These are phyloP conservation scores for Sinocyclocheilus maitianheensis DNA, from an alignment of 2,113 vertebrate species.

Conservation along the genomic window DNA sequence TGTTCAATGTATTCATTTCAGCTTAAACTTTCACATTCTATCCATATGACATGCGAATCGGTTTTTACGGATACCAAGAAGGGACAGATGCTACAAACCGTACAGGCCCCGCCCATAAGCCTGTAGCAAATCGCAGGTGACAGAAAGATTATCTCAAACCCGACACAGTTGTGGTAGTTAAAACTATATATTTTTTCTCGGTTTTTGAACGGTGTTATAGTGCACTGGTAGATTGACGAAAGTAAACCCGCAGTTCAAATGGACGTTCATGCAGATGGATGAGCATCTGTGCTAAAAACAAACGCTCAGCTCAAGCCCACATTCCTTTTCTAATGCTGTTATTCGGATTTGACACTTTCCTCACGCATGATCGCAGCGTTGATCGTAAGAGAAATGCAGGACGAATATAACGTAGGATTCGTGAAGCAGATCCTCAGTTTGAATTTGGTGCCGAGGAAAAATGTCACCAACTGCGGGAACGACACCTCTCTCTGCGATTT, in stretches of 20 bases:
- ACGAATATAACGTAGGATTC: slow-evolving; percentile 65
- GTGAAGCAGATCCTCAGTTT: slow-evolving; percentile 75
- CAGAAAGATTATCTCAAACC: not conserved
- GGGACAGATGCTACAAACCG: not conserved
- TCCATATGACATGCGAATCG: slow-evolving; percentile 12
- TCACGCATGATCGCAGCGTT: slow-evolving; percentile 29
- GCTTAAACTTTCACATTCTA: not conserved
- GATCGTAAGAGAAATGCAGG: slow-evolving; percentile 66
- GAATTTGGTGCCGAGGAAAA: slow-evolving; percentile 76
- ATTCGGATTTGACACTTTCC: not conserved
- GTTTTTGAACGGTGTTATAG: not conserved
- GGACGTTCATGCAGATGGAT: slow-evolving; percentile 27
- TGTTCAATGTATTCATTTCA: too few relatives aligned
- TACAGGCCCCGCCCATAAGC: slow-evolving; percentile 22
- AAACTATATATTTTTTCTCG: not conserved
- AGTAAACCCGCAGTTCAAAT: not conserved
- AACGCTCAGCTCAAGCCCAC: not conserved
- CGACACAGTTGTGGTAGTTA: not conserved
- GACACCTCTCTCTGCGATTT: slow-evolving; percentile 75
- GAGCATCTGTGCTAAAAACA: slow-evolving; percentile 24
- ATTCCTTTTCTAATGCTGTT: slow-evolving; percentile 39
- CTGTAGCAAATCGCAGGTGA: slow-evolving; percentile 8
- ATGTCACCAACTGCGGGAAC: slow-evolving; percentile 69
- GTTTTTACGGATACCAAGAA: slow-evolving; percentile 3
- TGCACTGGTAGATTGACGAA: not conserved